Evolutionary conservation across 2,888 invertebrate genomes (phyloP).

Genomic region (Microctonus hyperodae): DNA sequence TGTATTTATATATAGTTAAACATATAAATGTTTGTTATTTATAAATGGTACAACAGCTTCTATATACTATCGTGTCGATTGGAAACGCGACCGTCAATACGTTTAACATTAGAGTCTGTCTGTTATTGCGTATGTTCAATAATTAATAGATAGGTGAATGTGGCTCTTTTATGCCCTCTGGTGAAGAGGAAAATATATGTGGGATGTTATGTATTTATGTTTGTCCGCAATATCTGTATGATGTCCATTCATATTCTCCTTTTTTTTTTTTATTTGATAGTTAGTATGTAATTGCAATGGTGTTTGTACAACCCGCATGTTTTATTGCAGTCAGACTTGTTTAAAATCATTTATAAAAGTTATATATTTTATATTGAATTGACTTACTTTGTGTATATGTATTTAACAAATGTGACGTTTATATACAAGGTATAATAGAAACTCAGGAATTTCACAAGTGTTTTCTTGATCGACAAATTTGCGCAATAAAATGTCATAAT

Average conservation of each 20-base stretch:
- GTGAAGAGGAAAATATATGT: not conserved
- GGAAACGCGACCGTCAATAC: constrained; percentile 23
- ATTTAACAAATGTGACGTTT: not conserved
- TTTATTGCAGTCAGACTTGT: not conserved
- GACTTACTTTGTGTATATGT: not conserved
- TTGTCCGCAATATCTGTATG: constrained; percentile 34
- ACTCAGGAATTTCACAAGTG: constrained; percentile 26
- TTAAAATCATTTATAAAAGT: not conserved
- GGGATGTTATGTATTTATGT: not conserved
- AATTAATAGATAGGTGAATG: constrained; percentile 51
- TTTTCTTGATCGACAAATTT: constrained; percentile 35
- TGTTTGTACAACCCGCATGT: not conserved
- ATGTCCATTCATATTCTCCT: constrained; percentile 29
- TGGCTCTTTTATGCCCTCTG: not conserved
- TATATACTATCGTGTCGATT: not conserved
- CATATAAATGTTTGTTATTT: constrained; percentile 15
- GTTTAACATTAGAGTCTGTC: constrained; percentile 52
- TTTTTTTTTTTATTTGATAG: constrained; percentile 9
- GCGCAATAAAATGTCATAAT: constrained; percentile 40
- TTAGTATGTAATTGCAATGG: not conserved
- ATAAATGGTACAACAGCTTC: not conserved
- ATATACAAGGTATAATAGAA: constrained; percentile 12
- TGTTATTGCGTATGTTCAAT: constrained; percentile 53
- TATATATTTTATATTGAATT: not conserved
- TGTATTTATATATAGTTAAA: constrained; percentile 33